Base-by-base conservation (phyloP, 2,888 invertebrate species). In the Seladonia tumulorum region DNA sequence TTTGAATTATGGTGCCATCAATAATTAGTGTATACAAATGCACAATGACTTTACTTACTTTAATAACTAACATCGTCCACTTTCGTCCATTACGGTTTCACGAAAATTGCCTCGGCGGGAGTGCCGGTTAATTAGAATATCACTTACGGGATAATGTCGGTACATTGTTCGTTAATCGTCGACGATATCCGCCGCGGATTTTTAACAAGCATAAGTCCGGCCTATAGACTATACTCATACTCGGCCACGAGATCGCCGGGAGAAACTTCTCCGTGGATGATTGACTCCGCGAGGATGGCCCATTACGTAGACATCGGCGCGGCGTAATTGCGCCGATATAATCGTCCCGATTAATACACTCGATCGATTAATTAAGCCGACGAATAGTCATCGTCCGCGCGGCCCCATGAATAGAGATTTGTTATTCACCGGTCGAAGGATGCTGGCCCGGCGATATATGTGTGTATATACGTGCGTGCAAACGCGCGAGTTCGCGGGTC, bases 361-460 rank as follows among this genome's bases (percentile, higher is more conserved):
- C 87, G 81, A 91, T 91, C 90, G 90, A 93, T 93, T 92, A 93
- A 93, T 93, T 93, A 93, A 92, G 87, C 79, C 75, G 53, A 63
- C 81, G 80, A 79, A 88, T 87, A 82, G 77, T 90, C 85, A 79
- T 79, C 86, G 71, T 81, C 73, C 63, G 76, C 35, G 72, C 82
- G 49, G 49, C 22, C 83, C 14, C 63, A 88, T 84, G 90, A 89
- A 89, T 85, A 82, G 86, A 79, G 81, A 85, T 86, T 91, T 87
- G 86, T 90, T 88, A 85, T 80, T 87, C 87, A 29, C 25, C 71
- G 77, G 57, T 72, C 3, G 85, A 85, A 57, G 75, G 82, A 85
- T 82, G 82, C 76, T 35, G 49, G 10, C 35, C 42, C 79, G 42
- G n/a, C 68, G 71, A 76, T 72, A 80, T 74, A 57, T 57, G 57